A percentile compares a stretch with the other conserved stretches of the same genome.
These are phyloP conservation scores for Hipposideros larvatus DNA, from an alignment of 2,797 vertebrate genomes.

Conservation along the genomic window DNA sequence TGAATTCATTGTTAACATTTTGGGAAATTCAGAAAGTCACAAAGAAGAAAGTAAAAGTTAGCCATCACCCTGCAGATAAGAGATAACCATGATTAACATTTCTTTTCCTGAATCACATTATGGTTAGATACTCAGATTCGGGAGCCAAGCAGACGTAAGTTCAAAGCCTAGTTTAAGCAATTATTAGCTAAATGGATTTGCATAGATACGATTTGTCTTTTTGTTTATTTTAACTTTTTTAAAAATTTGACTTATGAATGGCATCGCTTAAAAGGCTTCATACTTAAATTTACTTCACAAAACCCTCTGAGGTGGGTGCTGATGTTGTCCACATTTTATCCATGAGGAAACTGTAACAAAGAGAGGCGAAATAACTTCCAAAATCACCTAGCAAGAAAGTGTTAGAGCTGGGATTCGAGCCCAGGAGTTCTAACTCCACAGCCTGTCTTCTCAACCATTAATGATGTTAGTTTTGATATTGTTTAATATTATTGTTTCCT, in stretches of 20 bases:
- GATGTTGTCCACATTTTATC: background rate
- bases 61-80: background rate
- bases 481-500: constrained; percentile 73
- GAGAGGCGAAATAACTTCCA: background rate
- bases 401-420: background rate
- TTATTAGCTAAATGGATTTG: constrained; percentile 10
- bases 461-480: constrained; percentile 57
- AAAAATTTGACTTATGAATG: background rate
- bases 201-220: background rate
- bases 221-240: constrained; percentile 10
- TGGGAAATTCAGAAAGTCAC: background rate
- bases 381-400: background rate
- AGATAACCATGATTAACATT: background rate
- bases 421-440: background rate
- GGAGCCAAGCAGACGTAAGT: background rate
- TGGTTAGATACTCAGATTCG: background rate
- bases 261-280: background rate
- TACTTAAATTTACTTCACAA: background rate
- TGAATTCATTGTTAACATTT: constrained; percentile 34
- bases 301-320: background rate
- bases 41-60: constrained; percentile 20
- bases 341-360: background rate
- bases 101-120: background rate
- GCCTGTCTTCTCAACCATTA: constrained; percentile 26
- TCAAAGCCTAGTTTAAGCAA: background rate